Conservation (phyloP, 2,888 invertebrate genomes). For the Noctua janthe region DNA sequence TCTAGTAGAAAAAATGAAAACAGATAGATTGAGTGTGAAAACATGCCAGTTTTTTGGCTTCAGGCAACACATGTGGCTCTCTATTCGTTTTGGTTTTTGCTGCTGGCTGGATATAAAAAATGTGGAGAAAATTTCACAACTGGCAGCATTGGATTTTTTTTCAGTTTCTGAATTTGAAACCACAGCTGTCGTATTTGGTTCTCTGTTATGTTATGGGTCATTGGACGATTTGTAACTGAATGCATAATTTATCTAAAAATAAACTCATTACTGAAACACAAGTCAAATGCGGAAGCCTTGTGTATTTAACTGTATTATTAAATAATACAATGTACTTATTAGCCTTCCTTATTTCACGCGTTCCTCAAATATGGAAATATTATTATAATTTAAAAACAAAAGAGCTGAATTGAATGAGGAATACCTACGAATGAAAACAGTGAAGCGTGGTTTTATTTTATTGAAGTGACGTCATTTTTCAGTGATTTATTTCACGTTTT, state of each 20-base stretch:
- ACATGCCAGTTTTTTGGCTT: slow-evolving; percentile 55
- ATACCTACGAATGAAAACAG: slow-evolving; percentile 22
- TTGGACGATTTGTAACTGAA: slow-evolving; percentile 2
- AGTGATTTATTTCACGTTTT: slow-evolving; percentile 13
- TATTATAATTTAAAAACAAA: slow-evolving; percentile 41
- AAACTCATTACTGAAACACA: neutral
- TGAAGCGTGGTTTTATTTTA: slow-evolving; percentile 25
- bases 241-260: neutral
- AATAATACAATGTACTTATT: slow-evolving; percentile 23
- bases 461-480: slow-evolving; percentile 35
- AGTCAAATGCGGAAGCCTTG: slow-evolving; percentile 9
- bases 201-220: neutral
- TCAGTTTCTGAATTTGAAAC: slow-evolving; percentile 13
- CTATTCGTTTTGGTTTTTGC: slow-evolving; percentile 57
- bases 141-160: neutral
- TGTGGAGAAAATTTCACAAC: slow-evolving; percentile 22
- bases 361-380: slow-evolving; percentile 38
- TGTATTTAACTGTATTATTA: slow-evolving; percentile 16
- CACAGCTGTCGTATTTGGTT: neutral
- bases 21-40: slow-evolving; percentile 52
- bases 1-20: slow-evolving; percentile 44
- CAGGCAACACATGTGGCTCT: slow-evolving; percentile 56
- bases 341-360: slow-evolving; percentile 26
- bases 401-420: slow-evolving; percentile 21
- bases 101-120: slow-evolving; percentile 40